Conservation (phyloP, 2,797 vertebrate species). For the Salmo trutta region DNA sequence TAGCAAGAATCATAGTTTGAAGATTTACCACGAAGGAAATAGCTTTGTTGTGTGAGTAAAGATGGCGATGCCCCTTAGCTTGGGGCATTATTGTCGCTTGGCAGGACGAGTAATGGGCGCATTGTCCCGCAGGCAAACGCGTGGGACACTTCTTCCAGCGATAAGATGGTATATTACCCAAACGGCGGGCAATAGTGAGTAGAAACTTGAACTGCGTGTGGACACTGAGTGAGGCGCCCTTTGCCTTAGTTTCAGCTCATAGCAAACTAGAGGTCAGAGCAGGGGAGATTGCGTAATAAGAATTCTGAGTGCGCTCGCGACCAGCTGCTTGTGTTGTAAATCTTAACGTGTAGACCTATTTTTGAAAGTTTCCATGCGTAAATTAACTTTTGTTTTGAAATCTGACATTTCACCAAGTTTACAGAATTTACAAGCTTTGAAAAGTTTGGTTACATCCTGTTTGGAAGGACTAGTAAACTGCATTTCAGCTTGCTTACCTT, state of each 20-base stretch:
- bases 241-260: not conserved
- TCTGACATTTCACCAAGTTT: not conserved
- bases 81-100: constrained; percentile 47
- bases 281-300: not conserved
- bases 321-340: not conserved
- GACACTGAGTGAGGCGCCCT: not conserved
- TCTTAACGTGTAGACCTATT: too few relatives aligned
- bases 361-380: not conserved
- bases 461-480: too few relatives aligned
- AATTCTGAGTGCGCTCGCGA: not conserved
- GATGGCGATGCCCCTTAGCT: constrained; percentile 65
- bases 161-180: constrained; percentile 50
- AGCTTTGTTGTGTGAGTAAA: constrained; percentile 51
- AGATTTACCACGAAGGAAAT: constrained; percentile 8
- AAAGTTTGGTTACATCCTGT: not conserved
- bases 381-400: not conserved
- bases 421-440: not conserved
- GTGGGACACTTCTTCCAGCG: constrained; percentile 23
- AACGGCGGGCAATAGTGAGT: constrained; percentile 69
- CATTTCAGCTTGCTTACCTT: too few relatives aligned
- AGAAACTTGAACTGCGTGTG: not conserved
- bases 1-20: not conserved
- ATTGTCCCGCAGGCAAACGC: constrained; percentile 22
- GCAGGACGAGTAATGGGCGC: constrained; percentile 43
- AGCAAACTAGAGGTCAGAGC: not conserved